These are phyloP conservation scores for Globodera ellingtonae DNA, from an alignment of 1,140 invertebrate genomes.

Conservation along the genomic window DNA sequence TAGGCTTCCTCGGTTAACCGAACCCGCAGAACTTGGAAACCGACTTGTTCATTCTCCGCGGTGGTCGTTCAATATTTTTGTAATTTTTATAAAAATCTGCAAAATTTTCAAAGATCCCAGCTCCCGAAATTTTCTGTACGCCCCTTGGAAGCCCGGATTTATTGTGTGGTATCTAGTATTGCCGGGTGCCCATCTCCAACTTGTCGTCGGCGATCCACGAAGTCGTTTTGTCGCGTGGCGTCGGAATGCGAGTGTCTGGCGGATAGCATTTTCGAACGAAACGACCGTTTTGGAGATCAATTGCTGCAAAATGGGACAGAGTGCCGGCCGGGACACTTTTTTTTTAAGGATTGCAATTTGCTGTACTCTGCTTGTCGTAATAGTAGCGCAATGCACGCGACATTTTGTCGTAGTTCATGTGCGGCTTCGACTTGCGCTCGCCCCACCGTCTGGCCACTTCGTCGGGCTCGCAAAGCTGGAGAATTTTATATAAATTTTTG, in stretches of 20 bases:
- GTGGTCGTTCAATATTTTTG: too few species aligned
- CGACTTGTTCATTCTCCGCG: too few species aligned
- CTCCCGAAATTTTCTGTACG: too few species aligned
- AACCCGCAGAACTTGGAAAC: too few species aligned
- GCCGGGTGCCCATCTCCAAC: not conserved
- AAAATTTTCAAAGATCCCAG: too few species aligned
- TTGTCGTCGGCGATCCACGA: conserved; percentile 27
- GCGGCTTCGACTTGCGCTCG: conserved; percentile 94
- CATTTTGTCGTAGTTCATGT: conserved; percentile 97
- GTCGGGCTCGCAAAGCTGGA: conserved; percentile 84
- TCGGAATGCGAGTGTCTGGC: conserved; percentile 11
- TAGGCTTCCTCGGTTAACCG: too few species aligned
- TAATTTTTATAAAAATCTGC: too few species aligned
- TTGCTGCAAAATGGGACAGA: conserved; percentile 10
- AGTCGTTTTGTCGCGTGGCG: conserved; percentile 23
- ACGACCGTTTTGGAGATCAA: conserved; percentile 19
- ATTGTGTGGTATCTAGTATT: too few species aligned
- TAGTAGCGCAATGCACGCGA: conserved; percentile 94
- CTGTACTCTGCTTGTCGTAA: conserved; percentile 96
- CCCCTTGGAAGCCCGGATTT: too few species aligned
- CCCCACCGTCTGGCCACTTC: conserved; percentile 96
- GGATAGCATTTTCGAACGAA: conserved; percentile 8
- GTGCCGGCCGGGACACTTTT: too few species aligned
- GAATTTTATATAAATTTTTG: not conserved
- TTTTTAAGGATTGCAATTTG: too few species aligned